Percentiles rank a stretch among this genome's conserved stretches.
phyloP scores from a whole-genome alignment of 2,888 invertebrate species.

The Cheilosia variabilis region DNA sequence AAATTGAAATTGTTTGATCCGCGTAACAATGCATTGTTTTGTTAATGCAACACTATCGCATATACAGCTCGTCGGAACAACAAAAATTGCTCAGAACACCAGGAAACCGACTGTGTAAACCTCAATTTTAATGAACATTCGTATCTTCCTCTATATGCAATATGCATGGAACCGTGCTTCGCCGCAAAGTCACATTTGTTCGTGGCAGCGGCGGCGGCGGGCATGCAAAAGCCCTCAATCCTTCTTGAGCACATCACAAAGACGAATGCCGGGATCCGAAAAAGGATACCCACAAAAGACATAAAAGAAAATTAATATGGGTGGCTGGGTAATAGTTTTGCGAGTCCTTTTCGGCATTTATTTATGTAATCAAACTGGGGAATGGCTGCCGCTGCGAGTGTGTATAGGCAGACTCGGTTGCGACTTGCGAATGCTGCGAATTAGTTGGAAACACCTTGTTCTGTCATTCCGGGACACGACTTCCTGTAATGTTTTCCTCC shows the following conservation, averaged over 20 bases:
- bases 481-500: slow-evolving; percentile 72
- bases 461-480: slow-evolving; percentile 76
- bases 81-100: slow-evolving; percentile 53
- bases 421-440: slow-evolving; percentile 71
- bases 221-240: slow-evolving; percentile 57
- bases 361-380: slow-evolving; percentile 70
- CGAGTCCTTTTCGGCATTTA: slow-evolving; percentile 71
- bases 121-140: slow-evolving; percentile 74
- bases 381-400: slow-evolving; percentile 3
- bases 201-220: slow-evolving; percentile 41
- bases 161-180: slow-evolving; percentile 50
- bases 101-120: slow-evolving; percentile 59
- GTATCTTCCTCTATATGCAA: slow-evolving; percentile 18
- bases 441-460: slow-evolving; percentile 77
- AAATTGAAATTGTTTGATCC: slow-evolving; percentile 71
- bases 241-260: slow-evolving; percentile 66
- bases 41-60: slow-evolving; percentile 48
- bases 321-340: slow-evolving; percentile 75
- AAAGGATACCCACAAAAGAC: slow-evolving; percentile 67
- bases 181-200: slow-evolving; percentile 69
- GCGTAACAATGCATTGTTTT: slow-evolving; percentile 69
- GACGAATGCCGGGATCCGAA: slow-evolving; percentile 64
- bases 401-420: slow-evolving; percentile 43
- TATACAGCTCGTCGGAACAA: slow-evolving; percentile 7
- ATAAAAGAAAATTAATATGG: slow-evolving; percentile 75